Base-by-base conservation (phyloP, 2,797 vertebrate species). In the Semotilus atromaculatus region DNA sequence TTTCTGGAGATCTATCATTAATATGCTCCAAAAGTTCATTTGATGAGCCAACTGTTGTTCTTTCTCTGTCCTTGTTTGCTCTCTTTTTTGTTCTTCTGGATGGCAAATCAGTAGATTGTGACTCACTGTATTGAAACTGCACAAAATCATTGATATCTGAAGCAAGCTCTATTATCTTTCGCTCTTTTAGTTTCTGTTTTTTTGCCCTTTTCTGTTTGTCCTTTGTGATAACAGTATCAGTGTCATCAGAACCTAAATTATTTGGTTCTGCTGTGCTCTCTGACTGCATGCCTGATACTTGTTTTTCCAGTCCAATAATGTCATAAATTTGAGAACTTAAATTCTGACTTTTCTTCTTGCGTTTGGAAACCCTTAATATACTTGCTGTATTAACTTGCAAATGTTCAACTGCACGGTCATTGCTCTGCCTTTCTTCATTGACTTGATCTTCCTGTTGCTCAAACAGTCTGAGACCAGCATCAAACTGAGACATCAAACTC, bases 1-100 rank as follows among this genome's bases (percentile, higher is more conserved):
- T 18, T 38, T 76, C 21, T 58, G 13, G 53, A 64, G 19, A 5
- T 45, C 18, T 14, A 14, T 31, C 58, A 45, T 48, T 3, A 26
- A 79, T 31, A 18, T 48, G 40, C 10, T 64, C 38, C 6, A 53
- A 43, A 64, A 34, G 29, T 58, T 43, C 34, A 67, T 31, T 38
- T 43, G 67, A 70, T 10, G n/a, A 55, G 18, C 45, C 23, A 16
- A 9, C 43, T 14, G 10, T 83, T 9, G 77, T 90, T 60, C 85
- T 90, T 64, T 86, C 88, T 26, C 48, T 77, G 21, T 26, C 26
- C 72, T 23, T 53, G 11, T 78, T 21, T 40, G 31, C 34, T 36
- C 38, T 68, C 34, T 55, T 53, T 31, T 60, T 23, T 6, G 43
- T 60, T 78, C 38, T 36, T 18, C 60, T 43, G 9, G 14, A 21